These are phyloP conservation scores for Oryzias melastigma DNA, from an alignment of 2,113 vertebrate genomes.

Conservation along the genomic window DNA sequence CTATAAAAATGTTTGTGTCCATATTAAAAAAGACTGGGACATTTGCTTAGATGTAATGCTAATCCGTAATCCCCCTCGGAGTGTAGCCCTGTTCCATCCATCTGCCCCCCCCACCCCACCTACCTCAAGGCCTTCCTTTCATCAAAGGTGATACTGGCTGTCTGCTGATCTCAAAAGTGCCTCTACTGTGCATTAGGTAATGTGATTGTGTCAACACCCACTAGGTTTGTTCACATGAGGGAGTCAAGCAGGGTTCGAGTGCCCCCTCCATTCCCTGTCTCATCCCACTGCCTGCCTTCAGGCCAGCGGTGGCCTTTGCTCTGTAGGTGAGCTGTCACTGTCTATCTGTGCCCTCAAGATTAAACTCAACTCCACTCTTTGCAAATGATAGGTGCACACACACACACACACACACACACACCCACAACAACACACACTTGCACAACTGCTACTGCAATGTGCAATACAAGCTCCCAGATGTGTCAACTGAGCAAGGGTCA, in stretches of 20 bases:
- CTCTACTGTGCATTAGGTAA: conserved; percentile 51
- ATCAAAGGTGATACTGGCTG: conserved; percentile 25
- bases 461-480: not conserved
- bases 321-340: conserved; percentile 68
- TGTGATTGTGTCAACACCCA: conserved; percentile 48
- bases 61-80: not conserved
- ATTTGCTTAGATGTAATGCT: not conserved
- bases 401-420: conserved; percentile 11
- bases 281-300: conserved; percentile 31
- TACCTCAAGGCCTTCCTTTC: conserved; percentile 14
- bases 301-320: conserved; percentile 56
- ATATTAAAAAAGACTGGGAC: too few relatives aligned
- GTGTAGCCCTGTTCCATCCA: not conserved
- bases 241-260: conserved; percentile 48
- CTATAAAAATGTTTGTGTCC: too few relatives aligned
- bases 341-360: conserved; percentile 52
- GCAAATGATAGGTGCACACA: conserved; percentile 35
- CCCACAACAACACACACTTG: not conserved
- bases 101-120: not conserved
- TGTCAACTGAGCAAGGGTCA: too few relatives aligned
- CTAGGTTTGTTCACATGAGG: conserved; percentile 37
- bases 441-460: conserved; percentile 23
- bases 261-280: not conserved
- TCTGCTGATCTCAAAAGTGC: not conserved
- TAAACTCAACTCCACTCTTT: conserved; percentile 36